A percentile compares a stretch with the other conserved stretches of the same genome.
Conservation (phyloP, 2,113 vertebrate genomes). For the Sminthopsis crassicaudata region DNA sequence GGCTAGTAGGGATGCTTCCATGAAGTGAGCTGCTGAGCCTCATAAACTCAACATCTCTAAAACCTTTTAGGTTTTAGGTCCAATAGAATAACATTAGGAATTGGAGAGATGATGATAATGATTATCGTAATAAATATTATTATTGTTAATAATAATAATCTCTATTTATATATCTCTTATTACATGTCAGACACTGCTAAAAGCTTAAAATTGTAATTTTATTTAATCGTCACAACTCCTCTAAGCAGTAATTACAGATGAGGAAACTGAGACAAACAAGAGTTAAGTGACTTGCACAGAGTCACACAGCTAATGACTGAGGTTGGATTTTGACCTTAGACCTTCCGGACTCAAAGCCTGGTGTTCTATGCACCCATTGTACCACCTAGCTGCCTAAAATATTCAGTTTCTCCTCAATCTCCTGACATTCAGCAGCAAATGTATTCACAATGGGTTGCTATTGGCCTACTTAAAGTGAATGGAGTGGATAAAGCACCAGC, state of each 20-base stretch:
- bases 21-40: background rate
- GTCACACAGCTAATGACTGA: background rate
- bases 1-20: background rate
- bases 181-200: no score
- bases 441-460: background rate
- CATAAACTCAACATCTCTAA: background rate
- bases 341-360: no score
- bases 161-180: no score
- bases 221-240: no score
- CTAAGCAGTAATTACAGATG: no score
- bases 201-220: no score
- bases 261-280: no score
- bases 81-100: background rate
- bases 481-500: background rate
- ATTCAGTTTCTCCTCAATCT: background rate
- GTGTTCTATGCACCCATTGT: background rate
- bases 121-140: no score
- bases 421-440: background rate
- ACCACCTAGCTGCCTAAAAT: background rate
- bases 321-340: background rate
- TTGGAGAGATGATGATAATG: background rate
- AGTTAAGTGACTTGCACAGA: background rate
- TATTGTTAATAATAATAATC: no score
- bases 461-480: background rate
- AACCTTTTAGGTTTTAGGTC: background rate